phyloP scores from a whole-genome alignment of 2,113 vertebrate genomes.

The Phasianus colchicus region DNA sequence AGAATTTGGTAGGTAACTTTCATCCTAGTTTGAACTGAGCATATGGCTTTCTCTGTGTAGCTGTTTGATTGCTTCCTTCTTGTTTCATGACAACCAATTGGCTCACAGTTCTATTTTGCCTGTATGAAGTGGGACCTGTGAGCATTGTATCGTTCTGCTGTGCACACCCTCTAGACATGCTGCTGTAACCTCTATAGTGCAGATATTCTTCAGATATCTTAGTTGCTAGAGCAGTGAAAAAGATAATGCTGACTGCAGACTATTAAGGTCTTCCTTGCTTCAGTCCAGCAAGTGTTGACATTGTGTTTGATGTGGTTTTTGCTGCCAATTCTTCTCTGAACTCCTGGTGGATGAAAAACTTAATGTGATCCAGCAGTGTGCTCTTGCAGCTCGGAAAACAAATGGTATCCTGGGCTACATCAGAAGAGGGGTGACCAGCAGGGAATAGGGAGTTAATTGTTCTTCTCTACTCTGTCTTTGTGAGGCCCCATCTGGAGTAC shows the following conservation, averaged over 20 bases:
- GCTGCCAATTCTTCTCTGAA: neutral
- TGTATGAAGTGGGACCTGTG: neutral
- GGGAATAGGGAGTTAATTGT: too few species aligned
- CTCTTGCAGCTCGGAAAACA: too few species aligned
- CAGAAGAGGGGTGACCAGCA: too few species aligned
- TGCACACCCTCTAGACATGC: fast-evolving
- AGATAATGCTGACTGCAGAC: neutral
- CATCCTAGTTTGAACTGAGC: neutral
- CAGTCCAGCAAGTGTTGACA: neutral
- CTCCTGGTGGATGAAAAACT: neutral
- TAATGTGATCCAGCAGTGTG: too few species aligned
- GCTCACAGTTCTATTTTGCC: neutral
- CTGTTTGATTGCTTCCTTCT: neutral
- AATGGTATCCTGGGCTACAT: too few species aligned
- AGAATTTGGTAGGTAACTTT: neutral
- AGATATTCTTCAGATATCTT: neutral
- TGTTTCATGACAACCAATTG: neutral
- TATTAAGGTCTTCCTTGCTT: neutral
- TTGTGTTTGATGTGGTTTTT: fast-evolving
- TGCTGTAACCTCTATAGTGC: neutral
- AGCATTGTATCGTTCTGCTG: neutral
- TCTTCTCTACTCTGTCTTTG: too few species aligned
- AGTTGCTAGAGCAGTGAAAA: neutral
- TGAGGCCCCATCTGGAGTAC: too few species aligned
- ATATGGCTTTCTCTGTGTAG: neutral